Base-by-base conservation (phyloP, 2,888 invertebrate genomes). In the Tenthredo amoena region DNA sequence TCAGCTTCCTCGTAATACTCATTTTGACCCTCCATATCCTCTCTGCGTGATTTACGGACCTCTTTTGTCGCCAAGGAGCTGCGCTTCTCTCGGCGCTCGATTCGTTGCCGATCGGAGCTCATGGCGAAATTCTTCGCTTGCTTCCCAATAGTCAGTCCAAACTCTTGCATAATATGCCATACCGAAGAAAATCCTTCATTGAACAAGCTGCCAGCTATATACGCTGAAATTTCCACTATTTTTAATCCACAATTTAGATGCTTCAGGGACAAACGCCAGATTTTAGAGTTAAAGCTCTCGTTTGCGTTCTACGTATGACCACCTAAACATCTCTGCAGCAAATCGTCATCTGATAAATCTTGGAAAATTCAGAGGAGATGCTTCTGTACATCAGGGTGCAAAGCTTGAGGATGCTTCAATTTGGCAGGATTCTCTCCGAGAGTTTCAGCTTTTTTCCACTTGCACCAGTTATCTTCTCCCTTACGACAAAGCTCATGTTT, bases 401-500 rank as follows among this genome's bases (percentile, higher is more conserved):
- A 81, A 21, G 81, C 71, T 18, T 26, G n/a, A 68, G 85, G 85
- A 15, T 85, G 85, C 21, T 71, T 6, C 50, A 26, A 26, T 26
- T 26, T 26, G 26, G 43, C 55, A 85, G 72, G 79, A 55, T 50
- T n/a, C 7, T 12, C 81, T 81, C 71, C 71, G 71, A 81, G 81
- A 15, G 84, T 86, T 85, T 85, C 65, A 83, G 84, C 86, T 86
- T 87, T 86, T 34, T 86, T 86, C 87, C 87, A 89, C 77, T 89
- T 84, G 76, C 88, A 89, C 88, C 89, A 89, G 85, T 87, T 88
- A 50, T 89, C 87, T 37, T 71, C 86, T n/a, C 88, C 87, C 65
- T 43, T 55, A 74, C 87, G 89, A 87, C 90, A 90, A 74, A 87
- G 85, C n/a, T 87, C 87, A 85, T 90, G 90, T n/a, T 84, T 77